These are phyloP conservation scores for Gastrophryne carolinensis DNA, from an alignment of 2,797 vertebrate species.

Conservation along the genomic window DNA sequence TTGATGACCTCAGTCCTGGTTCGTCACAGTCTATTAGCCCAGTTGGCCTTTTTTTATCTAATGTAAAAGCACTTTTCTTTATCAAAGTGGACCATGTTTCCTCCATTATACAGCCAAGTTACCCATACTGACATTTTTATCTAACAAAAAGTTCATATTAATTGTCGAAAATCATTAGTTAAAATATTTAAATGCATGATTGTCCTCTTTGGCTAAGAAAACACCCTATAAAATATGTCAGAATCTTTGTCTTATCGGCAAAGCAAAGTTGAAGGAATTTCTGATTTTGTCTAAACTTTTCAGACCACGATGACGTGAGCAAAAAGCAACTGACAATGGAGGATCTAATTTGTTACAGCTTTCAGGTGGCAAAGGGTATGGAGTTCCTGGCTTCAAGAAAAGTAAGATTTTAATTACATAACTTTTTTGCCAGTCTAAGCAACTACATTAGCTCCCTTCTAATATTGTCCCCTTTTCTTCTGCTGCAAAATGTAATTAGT, in stretches of 20 bases:
- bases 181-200: neutral
- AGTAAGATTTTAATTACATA: constrained; percentile 66
- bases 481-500: too few relatives aligned
- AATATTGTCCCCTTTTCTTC: too few relatives aligned
- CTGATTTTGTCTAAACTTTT: constrained; percentile 60
- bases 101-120: neutral
- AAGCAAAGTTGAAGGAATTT: neutral
- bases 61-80: neutral
- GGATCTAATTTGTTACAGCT: constrained; percentile 92
- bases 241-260: neutral
- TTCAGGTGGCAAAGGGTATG: constrained; percentile 95
- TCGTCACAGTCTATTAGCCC: neutral
- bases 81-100: neutral
- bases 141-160: neutral
- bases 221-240: neutral
- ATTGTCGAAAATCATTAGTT: constrained; percentile 17
- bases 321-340: constrained; percentile 87
- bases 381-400: constrained; percentile 93
- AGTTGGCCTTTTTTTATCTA: neutral
- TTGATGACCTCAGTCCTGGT: neutral
- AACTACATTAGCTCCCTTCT: too few relatives aligned
- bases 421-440: too few relatives aligned
- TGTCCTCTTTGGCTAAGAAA: neutral
- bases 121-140: neutral
- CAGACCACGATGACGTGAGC: constrained; percentile 89